Evolutionary conservation across 1,140 invertebrate genomes (phyloP), one percentile per base, ranked within the genome.

Genomic region (Trichogramma pretiosum): DNA sequence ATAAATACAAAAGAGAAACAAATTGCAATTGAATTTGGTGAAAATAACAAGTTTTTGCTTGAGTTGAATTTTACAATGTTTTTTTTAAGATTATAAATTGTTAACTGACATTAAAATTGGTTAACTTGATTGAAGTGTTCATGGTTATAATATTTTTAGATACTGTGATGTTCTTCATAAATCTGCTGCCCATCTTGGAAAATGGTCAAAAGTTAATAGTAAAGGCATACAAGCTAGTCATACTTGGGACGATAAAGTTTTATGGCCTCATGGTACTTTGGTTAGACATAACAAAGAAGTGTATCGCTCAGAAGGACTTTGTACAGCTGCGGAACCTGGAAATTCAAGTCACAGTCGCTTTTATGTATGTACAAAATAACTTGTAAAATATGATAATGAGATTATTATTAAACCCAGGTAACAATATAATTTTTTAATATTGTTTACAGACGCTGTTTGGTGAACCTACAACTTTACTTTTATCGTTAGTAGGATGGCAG

Each of bases 141-240:
- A n/a, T n/a, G n/a, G n/a, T n/a, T 35, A n/a, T 38, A 10, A 18
- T 56, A 37, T 58, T 53, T 41, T 50, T 36, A 75, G 80, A 52
- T 90, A 93, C 61, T 85, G 88, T 57, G 93, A 98, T 70, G 81
- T 87, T 13, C 70, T 95, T 26, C 93, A 98, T 62, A 76, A 86
- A 60, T 84, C 89, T 46, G 85, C 92, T 1, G 65, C 91, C 17
- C 93, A 98, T 70, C 75, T 97, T 11, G 93, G 93, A 9, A 77
- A 78, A 52, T 97, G 91, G 90, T 75, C 78, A 35, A 81, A 79
- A 62, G 68, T 90, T 39, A 82, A 86, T 59, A 73, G 74, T 40
- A 75, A 76, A 50, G 78, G 75, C 63, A 74, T 56, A 56, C 78
- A 79, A 62, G 74, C 81, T 16, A 76, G 80, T 5, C 79, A 79